These are phyloP conservation scores for Diadema setosum DNA, from an alignment of 35 echinoderm and acorn worm species.

Conservation along the genomic window DNA sequence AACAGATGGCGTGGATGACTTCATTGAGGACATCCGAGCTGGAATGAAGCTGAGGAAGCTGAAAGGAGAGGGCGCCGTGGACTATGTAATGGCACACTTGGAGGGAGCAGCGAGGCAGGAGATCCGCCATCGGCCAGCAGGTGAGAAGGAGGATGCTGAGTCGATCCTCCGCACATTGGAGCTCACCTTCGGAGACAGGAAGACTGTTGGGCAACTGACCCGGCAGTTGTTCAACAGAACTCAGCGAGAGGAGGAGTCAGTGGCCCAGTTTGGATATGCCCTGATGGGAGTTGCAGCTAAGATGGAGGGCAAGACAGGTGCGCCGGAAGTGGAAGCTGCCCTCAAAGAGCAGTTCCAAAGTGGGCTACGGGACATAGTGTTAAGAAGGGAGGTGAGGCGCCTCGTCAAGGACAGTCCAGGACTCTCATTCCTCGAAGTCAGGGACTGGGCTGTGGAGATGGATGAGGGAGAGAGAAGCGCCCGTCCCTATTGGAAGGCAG, in stretches of 20 bases:
- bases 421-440: neutral
- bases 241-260: slow-evolving; percentile 21
- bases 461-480: neutral
- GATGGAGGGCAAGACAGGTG: neutral
- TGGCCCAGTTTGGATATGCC: slow-evolving; percentile 25
- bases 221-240: slow-evolving; percentile 1
- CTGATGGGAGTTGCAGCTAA: slow-evolving; percentile 11
- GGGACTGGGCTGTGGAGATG: slow-evolving; percentile 37
- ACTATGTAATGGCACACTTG: slow-evolving; percentile 30
- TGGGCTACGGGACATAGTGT: slow-evolving; percentile 5
- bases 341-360: slow-evolving; percentile 31
- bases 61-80: neutral
- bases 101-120: slow-evolving; percentile 42
- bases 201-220: neutral
- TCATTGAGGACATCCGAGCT: slow-evolving; percentile 17
- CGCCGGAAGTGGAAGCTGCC: neutral
- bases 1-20: neutral
- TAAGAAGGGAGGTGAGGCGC: slow-evolving; percentile 22
- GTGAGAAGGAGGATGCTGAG: neutral
- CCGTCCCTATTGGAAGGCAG: neutral
- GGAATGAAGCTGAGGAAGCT: slow-evolving; percentile 22
- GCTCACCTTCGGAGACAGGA: slow-evolving; percentile 44
- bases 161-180: neutral
- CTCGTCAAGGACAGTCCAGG: neutral
- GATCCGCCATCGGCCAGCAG: slow-evolving; percentile 14